Evolutionary conservation across 1,140 invertebrate species (phyloP), one percentile per base, ranked within the genome.

Genomic region (Hycleus cichorii): DNA sequence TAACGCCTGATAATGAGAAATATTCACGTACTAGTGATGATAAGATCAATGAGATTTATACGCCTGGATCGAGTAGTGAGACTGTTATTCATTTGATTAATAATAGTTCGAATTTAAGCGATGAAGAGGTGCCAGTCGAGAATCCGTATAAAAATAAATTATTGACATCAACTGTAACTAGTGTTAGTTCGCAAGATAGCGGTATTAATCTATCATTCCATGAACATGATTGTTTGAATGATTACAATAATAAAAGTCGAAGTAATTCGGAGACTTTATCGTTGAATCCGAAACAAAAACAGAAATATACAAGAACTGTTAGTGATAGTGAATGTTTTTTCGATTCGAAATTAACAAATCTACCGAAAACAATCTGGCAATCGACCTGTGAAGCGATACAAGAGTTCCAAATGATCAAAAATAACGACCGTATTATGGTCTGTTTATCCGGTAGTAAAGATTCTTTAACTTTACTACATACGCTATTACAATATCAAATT

Each of bases 391-490:
- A 90, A 77, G 90, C 90, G 1, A 78, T 95, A 11, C 82, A 87
- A 56, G 88, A 92, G 65, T 92, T 87, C 72, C 81, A 85, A 12
- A 95, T 95, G 92, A 85, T 96, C 11, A 78, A 83, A 57, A 81
- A 90, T 68, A 89, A 87, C 2, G 93, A 96, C 67, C 81, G 83
- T 50, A 81, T 95, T 8, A 74, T 95, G 62, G 81, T 95, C 1
- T 94, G 93, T 73, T 75, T 95, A n/a, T 88, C 88, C 0, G 89
- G 86, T 0, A 88, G 88, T 0, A 87, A 86, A 57, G 88, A 90
- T 68, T 94, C 91, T 0, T 73, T 95, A 1, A 84, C 86, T 1
- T 74, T 95, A 0, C 75, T 95, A 1, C 92, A 95, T 70, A 86
- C 88, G 1, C 76, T 95, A 56, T 83, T 87, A 51, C 90, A 95